Conservation (phyloP, 2,113 vertebrate species). For the Anser brachyrhynchus region DNA sequence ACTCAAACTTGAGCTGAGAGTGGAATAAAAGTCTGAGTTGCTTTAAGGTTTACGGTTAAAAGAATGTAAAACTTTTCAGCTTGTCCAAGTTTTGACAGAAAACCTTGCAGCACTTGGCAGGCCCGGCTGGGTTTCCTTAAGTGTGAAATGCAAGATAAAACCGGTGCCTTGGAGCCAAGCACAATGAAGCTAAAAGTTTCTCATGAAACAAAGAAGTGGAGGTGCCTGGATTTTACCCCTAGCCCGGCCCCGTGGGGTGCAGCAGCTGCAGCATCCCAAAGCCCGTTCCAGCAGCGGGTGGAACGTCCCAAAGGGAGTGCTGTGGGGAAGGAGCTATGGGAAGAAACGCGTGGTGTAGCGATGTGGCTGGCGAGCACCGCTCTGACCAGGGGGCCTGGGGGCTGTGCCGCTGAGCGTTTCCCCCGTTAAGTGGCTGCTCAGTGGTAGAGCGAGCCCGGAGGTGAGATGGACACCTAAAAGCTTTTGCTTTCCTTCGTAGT, state of each 20-base stretch:
- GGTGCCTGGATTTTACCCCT: fast-evolving
- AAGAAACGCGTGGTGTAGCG: not conserved
- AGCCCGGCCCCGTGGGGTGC: fast-evolving
- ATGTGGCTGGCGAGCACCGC: fast-evolving
- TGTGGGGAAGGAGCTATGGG: not conserved
- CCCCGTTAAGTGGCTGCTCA: fast-evolving
- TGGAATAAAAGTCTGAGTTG: conserved; percentile 38
- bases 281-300: not conserved
- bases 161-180: not conserved
- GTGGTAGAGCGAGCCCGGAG: not conserved
- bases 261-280: not conserved
- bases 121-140: conserved; percentile 29
- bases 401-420: not conserved
- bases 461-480: not conserved
- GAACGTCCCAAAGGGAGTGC: not conserved
- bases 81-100: conserved; percentile 65
- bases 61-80: conserved; percentile 50
- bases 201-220: not conserved
- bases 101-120: conserved; percentile 51
- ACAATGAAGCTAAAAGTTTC: not conserved
- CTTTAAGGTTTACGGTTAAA: conserved; percentile 37
- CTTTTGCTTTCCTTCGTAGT: fast-evolving
- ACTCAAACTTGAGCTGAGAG: not conserved
- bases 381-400: not conserved
- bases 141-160: conserved; percentile 55